Base-by-base conservation (phyloP, 2,888 invertebrate genomes). In the Ichneumoninae sp. region DNA sequence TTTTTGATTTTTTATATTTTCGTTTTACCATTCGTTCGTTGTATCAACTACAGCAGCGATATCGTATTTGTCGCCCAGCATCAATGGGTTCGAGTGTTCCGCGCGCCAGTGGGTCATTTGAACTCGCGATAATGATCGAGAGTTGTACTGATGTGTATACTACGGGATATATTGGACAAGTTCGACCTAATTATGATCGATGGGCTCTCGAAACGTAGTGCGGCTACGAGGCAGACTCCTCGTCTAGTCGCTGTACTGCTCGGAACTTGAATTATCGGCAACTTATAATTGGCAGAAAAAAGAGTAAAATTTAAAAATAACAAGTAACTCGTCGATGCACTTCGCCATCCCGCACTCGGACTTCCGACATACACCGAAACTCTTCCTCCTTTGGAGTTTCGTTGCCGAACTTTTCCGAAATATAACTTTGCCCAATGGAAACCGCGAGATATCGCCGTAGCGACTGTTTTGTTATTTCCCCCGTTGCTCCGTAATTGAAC, bases 131-230 rank as follows among this genome's bases (percentile, higher is more conserved):
- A 82, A 79, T 72, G 70, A 83, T 80, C 60, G 80, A 80, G 80
- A 80, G 60, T 57, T 68, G 72, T 10, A 33, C 62, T n/a, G 44
- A 16, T 4, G 70, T 62, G 22, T 40, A 62, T 69, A 40, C 22
- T 66, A 26, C 52, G 13, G 8, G 36, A 74, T 69, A 36, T 52
- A 75, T 70, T 19, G 19, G 69, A 71, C 50, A 72, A 22, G 60
- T 79, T 80, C 76, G 80, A 80, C 80, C 80, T 76, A 80, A 83
- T 83, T 77, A 77, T 83, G 80, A 83, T 83, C 80, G 83, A 83
- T 80, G 83, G 62, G 54, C 71, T 70, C 83, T 83, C 60, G 66
- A 83, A 80, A 71, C 40, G 71, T 60, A 71, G 26, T 80, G 52
- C 66, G 62, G 60, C 33, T 33, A 52, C 60, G 57, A 62, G 72